These are phyloP conservation scores for Ectropis crepuscularia DNA, from an alignment of 2,888 invertebrate species.

Conservation along the genomic window DNA sequence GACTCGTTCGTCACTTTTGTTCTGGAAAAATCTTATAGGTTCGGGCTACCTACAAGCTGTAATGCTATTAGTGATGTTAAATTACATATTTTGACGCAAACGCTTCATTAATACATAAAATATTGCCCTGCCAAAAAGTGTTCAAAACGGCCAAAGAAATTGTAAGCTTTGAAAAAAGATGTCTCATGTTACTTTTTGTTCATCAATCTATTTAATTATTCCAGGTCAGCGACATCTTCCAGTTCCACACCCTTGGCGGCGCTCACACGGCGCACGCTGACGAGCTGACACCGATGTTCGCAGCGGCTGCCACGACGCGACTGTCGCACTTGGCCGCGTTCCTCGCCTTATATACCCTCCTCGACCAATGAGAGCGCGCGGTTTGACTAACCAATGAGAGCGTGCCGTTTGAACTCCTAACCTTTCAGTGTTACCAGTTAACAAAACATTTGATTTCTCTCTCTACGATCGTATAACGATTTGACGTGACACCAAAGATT, in stretches of 20 bases:
- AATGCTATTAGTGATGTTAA: too few species aligned
- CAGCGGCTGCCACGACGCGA: slow-evolving; percentile 51
- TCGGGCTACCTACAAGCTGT: too few species aligned
- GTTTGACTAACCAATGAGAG: slow-evolving; percentile 5
- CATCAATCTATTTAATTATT: slow-evolving; percentile 38
- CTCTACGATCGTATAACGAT: slow-evolving; percentile 62
- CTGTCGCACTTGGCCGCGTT: slow-evolving; percentile 43
- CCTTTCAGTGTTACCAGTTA: slow-evolving; percentile 38
- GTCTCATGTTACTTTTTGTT: not conserved
- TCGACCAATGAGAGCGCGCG: slow-evolving; percentile 48
- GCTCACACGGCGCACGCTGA: slow-evolving; percentile 77
- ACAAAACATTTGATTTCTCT: slow-evolving; percentile 33
- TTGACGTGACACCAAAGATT: slow-evolving; percentile 54
- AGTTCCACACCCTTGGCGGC: slow-evolving; percentile 89
- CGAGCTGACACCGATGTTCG: slow-evolving; percentile 73
- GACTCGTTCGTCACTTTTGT: too few species aligned
- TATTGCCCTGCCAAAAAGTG: too few species aligned
- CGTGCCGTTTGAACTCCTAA: slow-evolving; percentile 38
- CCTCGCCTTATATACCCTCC: slow-evolving; percentile 57
- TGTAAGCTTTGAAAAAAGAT: too few species aligned
- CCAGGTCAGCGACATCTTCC: slow-evolving; percentile 89
- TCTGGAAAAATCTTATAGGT: too few species aligned
- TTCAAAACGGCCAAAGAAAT: too few species aligned
- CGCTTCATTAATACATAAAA: too few species aligned
- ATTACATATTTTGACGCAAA: too few species aligned